Percentiles rank a stretch among this genome's conserved stretches.
Conservation (phyloP, 2,113 vertebrate species). For the Pteronura brasiliensis region DNA sequence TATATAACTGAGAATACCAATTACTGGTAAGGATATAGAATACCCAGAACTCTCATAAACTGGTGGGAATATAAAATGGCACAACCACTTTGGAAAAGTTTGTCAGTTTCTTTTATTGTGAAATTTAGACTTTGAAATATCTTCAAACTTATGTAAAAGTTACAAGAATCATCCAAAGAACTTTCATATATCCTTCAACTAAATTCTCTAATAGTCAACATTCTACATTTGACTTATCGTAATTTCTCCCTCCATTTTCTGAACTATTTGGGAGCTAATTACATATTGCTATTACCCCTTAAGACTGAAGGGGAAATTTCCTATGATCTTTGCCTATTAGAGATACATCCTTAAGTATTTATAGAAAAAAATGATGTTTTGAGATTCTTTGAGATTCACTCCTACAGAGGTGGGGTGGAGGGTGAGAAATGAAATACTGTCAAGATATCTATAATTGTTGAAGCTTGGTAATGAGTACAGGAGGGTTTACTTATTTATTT, state of each 20-base stretch:
- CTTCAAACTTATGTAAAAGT: background rate
- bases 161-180: background rate
- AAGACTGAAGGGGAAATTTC: background rate
- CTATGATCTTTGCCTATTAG: background rate
- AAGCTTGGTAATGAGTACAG: background rate
- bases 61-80: background rate
- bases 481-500: background rate
- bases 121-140: constrained; percentile 1
- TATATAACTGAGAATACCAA: background rate
- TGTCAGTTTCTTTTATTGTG: background rate
- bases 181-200: background rate
- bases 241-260: background rate
- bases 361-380: background rate
- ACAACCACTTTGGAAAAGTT: background rate
- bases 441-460: background rate
- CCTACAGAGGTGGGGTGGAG: background rate
- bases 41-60: background rate
- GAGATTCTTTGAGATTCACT: background rate
- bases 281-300: background rate
- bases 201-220: background rate
- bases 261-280: background rate
- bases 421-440: background rate
- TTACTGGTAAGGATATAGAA: background rate
- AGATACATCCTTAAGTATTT: background rate
- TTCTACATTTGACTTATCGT: background rate